Evolutionary conservation across 2,797 vertebrate genomes (phyloP), one percentile per base, ranked within the genome.

Genomic region (Crocidura indochinensis): DNA sequence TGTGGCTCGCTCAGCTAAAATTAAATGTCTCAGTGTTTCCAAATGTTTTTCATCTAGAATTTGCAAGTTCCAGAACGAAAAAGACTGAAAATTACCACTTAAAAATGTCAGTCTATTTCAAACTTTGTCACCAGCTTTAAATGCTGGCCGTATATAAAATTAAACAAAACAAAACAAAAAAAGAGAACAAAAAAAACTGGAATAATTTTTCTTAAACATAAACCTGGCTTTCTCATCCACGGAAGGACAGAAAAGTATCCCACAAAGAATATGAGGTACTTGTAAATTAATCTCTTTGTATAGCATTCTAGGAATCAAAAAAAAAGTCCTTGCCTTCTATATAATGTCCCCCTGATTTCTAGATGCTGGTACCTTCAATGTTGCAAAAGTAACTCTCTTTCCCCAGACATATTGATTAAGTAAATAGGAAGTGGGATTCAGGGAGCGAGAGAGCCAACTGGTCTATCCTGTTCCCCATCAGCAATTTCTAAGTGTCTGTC

Each of bases 11-110:
- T 95, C 85, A 92, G 77, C 92, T 96, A 88, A 95, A 96, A 96
- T 94, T 90, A 95, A 97, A 92, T 86, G 91, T 92, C 78, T 95
- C 31, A 17, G 49, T 81, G 49, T 93, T 95, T 95, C 87, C 92
- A 91, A 95, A 84, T 77, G 73, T 91, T 96, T 95, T 91, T 91
- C 10, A 1, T 90, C 73, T 91, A 84, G 82, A 94, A 86, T 92
- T 87, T 94, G 73, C 82, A 95, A 46, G 76, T 91, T 91, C 27
- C n/a, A 87, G 73, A 89, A 88, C 38, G 72, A 83, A 93, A 64
- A 65, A 68, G 71, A 51, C 38, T 27, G 24, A 85, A 90, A 92
- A 87, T 47, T 44, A 26, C 6, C 68, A 31, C 17, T 81, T 77
- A 65, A 80, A 65, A 80, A 76, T 49, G 44, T 19, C 73, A 72